Base-by-base conservation (phyloP, 2,888 invertebrate genomes). In the Nipponacmea schrenckii region DNA sequence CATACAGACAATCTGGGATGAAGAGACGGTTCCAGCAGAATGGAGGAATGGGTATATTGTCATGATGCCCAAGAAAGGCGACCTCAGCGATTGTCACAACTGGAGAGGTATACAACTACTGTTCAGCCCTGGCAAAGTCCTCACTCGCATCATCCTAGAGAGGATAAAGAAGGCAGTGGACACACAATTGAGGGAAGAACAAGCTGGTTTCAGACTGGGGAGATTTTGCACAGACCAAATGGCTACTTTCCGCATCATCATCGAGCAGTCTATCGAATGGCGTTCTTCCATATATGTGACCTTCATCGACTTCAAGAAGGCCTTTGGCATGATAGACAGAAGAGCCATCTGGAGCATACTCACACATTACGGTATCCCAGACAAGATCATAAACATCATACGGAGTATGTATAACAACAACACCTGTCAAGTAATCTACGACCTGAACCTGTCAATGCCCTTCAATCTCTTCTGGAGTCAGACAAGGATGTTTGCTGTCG, bases 251-350 rank as follows among this genome's bases (percentile, higher is more conserved):
- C n/a, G 72, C 46, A 75, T 50, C 67, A 75, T 75, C 31, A 50
- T 75, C 14, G 75, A 78, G 56, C 78, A 78, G 64, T 66, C 69
- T n/a, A 45, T 64, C 26, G 74, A 77, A 44, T 73, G 74, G 74
- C 64, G 70, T 15, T 46, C 72, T 15, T 65, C 75, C 31, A 46
- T 75, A 39, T 74, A 76, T 64, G 27, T 75, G 15, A 70, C 66
- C 63, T 71, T 75, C 62, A 31, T 73, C 15, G 74, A 75, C 68
- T 73, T 65, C 44, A 56, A 77, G 65, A 77, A 76, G 65, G 77
- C 76, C 15, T 77, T 77, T 48, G 76, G 75, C 66, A 74, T 67
- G 39, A 56, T 74, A n/a, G 62, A 76, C 66, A 44, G 74, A 64
- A 66, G 73, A 17, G 68, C 64, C 31, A 45, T 73, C 8, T 73